Percentiles rank a stretch among this genome's conserved stretches.
Conservation (phyloP, 1,140 invertebrate genomes). For the Zaprionus davidi region DNA sequence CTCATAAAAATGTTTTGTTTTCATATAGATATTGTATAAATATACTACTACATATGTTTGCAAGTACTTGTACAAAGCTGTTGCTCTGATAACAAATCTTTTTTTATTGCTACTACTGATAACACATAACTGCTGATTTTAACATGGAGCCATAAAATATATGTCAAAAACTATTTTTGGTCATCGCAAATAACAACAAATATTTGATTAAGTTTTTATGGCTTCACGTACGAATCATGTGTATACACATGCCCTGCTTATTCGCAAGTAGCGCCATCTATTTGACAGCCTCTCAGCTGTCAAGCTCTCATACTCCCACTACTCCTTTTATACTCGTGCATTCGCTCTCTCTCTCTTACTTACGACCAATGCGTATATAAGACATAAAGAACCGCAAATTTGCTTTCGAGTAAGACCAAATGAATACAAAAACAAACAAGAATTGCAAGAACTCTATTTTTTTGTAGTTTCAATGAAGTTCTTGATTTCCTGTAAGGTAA, state of each 20-base stretch:
- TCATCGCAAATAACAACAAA: slow-evolving; percentile 9
- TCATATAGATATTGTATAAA: slow-evolving; percentile 54
- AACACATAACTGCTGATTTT: slow-evolving; percentile 51
- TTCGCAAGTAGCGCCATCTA: slow-evolving; percentile 47
- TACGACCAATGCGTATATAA: neutral
- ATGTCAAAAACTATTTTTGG: slow-evolving; percentile 50
- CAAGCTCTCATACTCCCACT: slow-evolving; percentile 34
- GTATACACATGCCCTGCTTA: slow-evolving; percentile 46
- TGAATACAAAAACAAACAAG: neutral
- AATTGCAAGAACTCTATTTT: neutral
- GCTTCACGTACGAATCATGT: slow-evolving; percentile 27
- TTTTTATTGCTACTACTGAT: slow-evolving; percentile 66
- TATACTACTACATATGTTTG: slow-evolving; percentile 38
- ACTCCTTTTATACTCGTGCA: neutral
- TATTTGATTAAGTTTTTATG: slow-evolving; percentile 13
- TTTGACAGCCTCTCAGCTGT: slow-evolving; percentile 29
- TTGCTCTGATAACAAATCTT: slow-evolving; percentile 79
- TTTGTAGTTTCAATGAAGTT: no score
- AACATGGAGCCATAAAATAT: slow-evolving; percentile 38
- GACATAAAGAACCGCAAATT: neutral
- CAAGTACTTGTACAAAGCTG: slow-evolving; percentile 60
- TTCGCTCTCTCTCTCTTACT: neutral
- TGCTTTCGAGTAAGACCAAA: neutral
- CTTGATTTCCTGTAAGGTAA: neutral
- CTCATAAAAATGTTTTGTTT: slow-evolving; percentile 56